Evolutionary conservation across 2,113 vertebrate species (phyloP).

Genomic region (Myotis lucifugus): DNA sequence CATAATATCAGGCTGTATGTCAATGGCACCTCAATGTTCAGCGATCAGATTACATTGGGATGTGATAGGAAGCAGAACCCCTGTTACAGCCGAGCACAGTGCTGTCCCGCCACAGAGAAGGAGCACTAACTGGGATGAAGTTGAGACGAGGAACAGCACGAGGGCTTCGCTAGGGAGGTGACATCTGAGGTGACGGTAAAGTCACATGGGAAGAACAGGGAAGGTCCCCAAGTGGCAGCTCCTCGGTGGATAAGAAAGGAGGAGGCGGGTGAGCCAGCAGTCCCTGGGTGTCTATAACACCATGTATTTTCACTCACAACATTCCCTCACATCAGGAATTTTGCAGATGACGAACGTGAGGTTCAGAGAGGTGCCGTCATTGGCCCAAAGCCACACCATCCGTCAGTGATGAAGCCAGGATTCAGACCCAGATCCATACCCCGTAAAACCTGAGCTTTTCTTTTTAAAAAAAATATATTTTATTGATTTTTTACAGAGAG

Average conservation of each 20-base stretch:
- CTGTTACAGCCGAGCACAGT: accelerated
- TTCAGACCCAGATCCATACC: not conserved
- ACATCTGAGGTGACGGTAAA: not conserved
- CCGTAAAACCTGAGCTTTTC: not conserved
- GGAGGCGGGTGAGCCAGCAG: not conserved
- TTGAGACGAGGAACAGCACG: not conserved
- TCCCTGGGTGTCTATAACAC: accelerated
- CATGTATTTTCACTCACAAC: not conserved
- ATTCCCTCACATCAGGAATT: not conserved
- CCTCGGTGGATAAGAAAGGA: not conserved
- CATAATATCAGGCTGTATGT: not conserved
- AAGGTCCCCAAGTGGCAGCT: not conserved
- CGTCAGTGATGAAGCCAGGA: not conserved
- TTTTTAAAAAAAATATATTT: no score
- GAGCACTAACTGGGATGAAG: not conserved
- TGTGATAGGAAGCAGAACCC: not conserved
- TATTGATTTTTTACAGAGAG: no score
- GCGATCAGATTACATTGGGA: no score
- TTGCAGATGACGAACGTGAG: not conserved
- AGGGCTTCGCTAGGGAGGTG: not conserved
- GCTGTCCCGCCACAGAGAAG: accelerated
- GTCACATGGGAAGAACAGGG: not conserved
- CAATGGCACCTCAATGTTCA: not conserved
- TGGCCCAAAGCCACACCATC: not conserved
- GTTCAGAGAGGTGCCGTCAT: not conserved